Conservation (phyloP, 2,888 invertebrate species). For the Stenichneumon culpator region DNA sequence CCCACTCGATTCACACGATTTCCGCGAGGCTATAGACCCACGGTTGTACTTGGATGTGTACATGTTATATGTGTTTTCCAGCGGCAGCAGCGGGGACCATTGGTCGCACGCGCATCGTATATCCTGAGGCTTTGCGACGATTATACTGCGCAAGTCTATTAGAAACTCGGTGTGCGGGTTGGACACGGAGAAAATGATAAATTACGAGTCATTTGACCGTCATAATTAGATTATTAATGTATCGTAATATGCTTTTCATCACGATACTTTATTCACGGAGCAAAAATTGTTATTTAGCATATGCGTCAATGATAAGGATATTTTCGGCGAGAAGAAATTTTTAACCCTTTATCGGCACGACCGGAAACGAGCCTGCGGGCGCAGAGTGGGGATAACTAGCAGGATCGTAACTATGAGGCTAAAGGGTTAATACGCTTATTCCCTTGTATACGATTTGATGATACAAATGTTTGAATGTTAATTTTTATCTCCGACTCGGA, state of each 20-base stretch:
- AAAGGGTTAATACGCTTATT: no score
- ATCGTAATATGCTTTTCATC: neutral
- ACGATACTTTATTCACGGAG: neutral
- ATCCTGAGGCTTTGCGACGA: slow-evolving; percentile 9
- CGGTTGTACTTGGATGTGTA: slow-evolving; percentile 6
- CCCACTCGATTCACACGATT: slow-evolving; percentile 19
- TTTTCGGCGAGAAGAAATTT: no score
- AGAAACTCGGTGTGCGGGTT: neutral
- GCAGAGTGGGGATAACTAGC: no score
- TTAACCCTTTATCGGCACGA: no score
- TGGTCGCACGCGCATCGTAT: slow-evolving; percentile 10
- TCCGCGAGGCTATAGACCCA: slow-evolving; percentile 5
- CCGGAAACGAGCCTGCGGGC: no score
- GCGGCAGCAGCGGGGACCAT: neutral
- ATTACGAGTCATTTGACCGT: slow-evolving; percentile 7
- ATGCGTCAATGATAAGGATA: no score
- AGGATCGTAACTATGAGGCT: no score
- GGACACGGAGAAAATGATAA: neutral
- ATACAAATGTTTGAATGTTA: no score
- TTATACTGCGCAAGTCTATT: slow-evolving; percentile 2
- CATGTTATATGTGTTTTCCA: neutral
- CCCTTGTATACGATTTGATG: no score
- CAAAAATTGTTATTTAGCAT: no score
- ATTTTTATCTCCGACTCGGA: neutral
- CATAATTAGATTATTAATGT: neutral